These are phyloP conservation scores for Augochlora pura DNA, from an alignment of 1,140 invertebrate species.

Conservation along the genomic window DNA sequence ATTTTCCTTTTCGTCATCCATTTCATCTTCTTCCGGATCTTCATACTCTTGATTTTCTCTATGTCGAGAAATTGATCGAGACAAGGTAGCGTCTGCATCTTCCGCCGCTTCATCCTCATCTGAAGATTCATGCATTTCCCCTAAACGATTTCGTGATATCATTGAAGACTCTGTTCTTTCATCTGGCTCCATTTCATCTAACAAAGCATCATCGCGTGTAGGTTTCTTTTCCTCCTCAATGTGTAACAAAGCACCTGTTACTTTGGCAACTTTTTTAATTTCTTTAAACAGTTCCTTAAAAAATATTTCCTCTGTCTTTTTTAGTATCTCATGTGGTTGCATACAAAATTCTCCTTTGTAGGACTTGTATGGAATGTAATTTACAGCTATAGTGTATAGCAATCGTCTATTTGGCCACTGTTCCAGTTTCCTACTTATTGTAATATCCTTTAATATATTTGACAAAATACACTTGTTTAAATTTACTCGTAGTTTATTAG, in stretches of 20 bases:
- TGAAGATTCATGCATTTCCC: constrained; percentile 82
- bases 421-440: constrained; percentile 84
- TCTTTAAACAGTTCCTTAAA: constrained; percentile 83
- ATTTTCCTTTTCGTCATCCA: constrained; percentile 79
- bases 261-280: constrained; percentile 80
- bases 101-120: constrained; percentile 83
- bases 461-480: constrained; percentile 89
- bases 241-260: constrained; percentile 71
- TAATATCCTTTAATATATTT: constrained; percentile 89
- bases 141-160: constrained; percentile 61
- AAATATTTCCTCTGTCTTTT: constrained; percentile 84
- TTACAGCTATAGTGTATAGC: constrained; percentile 83
- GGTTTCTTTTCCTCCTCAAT: constrained; percentile 74
- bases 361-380: constrained; percentile 86
- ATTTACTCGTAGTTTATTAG: constrained; percentile 85
- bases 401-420: constrained; percentile 80
- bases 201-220: constrained; percentile 71
- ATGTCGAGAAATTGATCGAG: constrained; percentile 81
- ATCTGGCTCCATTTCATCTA: constrained; percentile 74
- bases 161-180: constrained; percentile 45
- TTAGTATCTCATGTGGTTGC: constrained; percentile 86
- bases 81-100: constrained; percentile 83
- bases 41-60: constrained; percentile 88
- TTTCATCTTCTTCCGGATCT: constrained; percentile 83
- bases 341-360: constrained; percentile 88